Evolutionary conservation across 1,140 invertebrate genomes (phyloP).

Genomic region (Aphelinus certus): DNA sequence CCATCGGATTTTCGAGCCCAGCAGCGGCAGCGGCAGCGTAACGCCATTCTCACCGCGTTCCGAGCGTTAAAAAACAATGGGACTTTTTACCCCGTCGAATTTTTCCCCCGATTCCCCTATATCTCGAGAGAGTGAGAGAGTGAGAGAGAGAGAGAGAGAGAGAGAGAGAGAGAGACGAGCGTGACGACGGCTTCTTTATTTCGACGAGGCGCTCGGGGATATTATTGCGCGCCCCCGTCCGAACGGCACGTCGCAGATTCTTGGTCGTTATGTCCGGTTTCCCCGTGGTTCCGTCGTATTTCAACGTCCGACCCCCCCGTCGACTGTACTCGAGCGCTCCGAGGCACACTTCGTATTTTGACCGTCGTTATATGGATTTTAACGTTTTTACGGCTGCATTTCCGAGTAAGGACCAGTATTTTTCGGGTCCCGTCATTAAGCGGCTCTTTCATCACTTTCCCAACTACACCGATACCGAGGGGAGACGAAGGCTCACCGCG

Average conservation of each 20-base stretch:
- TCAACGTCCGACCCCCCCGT: too few relatives aligned
- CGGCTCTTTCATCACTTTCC: too few relatives aligned
- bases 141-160: background rate
- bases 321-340: too few relatives aligned
- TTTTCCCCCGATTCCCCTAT: background rate
- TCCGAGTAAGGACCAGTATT: too few relatives aligned
- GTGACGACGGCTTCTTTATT: background rate
- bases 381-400: too few relatives aligned
- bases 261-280: conserved; percentile 22
- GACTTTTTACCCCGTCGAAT: conserved; percentile 11
- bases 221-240: conserved; percentile 2
- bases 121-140: background rate
- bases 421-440: too few relatives aligned
- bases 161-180: background rate
- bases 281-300: background rate
- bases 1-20: conserved; percentile 13
- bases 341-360: too few relatives aligned
- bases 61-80: conserved; percentile 31
- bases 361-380: too few relatives aligned
- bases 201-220: background rate
- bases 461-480: too few relatives aligned
- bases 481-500: too few relatives aligned
- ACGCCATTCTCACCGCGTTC: conserved; percentile 1
- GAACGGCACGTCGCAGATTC: conserved; percentile 24
- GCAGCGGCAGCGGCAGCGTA: background rate